Percentiles rank a stretch among this genome's conserved stretches.
Evolutionary conservation across 2,888 invertebrate species (phyloP).

Genomic region (Rotaria socialis): DNA sequence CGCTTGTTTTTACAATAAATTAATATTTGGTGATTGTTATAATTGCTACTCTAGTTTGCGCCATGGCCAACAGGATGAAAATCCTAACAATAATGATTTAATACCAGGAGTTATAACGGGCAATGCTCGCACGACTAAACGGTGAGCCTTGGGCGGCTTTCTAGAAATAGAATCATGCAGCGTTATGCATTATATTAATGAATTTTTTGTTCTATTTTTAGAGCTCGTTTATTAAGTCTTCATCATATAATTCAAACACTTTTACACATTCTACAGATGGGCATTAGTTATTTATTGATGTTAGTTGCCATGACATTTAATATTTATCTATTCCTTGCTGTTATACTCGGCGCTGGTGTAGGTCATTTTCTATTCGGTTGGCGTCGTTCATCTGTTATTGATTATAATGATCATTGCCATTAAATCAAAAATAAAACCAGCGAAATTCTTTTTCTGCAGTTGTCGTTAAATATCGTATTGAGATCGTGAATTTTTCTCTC

Average conservation of each 20-base stretch:
- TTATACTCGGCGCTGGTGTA: slow-evolving; percentile 78
- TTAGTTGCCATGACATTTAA: slow-evolving; percentile 95
- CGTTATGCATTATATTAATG: background rate
- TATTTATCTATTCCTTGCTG: slow-evolving; percentile 82
- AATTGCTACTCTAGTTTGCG: background rate
- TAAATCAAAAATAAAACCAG: slow-evolving; percentile 55
- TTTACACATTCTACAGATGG: slow-evolving; percentile 81
- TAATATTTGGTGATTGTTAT: background rate
- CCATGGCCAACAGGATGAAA: background rate
- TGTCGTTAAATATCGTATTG: background rate
- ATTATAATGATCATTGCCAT: slow-evolving; percentile 91
- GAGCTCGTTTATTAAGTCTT: slow-evolving; percentile 63
- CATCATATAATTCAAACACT: slow-evolving; percentile 80
- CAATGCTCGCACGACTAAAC: background rate
- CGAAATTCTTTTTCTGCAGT: background rate
- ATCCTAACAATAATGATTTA: background rate
- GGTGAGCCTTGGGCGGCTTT: background rate
- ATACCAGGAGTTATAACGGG: background rate
- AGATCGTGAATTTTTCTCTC: background rate
- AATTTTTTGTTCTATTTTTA: background rate
- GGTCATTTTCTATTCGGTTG: slow-evolving; percentile 93
- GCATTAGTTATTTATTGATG: slow-evolving; percentile 87
- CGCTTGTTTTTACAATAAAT: background rate
- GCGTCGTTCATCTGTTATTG: slow-evolving; percentile 77
- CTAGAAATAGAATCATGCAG: background rate